Conservation (phyloP, 1,140 invertebrate species). For the Hermatobates lingyangjiaoensis region DNA sequence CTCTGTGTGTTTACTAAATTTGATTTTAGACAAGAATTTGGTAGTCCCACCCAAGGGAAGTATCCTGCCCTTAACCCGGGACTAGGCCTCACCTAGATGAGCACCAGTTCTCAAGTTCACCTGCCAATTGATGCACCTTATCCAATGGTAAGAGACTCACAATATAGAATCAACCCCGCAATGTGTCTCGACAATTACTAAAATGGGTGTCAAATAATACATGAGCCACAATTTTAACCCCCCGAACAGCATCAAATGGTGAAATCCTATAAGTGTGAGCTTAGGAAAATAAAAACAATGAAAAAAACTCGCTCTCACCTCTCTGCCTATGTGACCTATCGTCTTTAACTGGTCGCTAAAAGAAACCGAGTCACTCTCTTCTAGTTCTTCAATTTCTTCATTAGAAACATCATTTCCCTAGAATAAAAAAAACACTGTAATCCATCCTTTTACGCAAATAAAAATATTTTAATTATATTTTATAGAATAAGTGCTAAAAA, state of each 20-base stretch:
- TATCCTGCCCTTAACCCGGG: no score
- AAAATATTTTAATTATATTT: not conserved
- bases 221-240: no score
- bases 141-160: no score
- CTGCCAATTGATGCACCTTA: no score
- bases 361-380: conserved; percentile 44
- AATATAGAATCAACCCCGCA: no score
- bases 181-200: no score
- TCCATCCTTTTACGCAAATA: not conserved
- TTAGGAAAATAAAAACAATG: not conserved
- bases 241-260: conserved; percentile 4
- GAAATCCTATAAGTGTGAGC: not conserved
- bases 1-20: no score
- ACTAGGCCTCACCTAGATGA: no score
- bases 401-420: conserved; percentile 8
- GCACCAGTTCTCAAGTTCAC: no score
- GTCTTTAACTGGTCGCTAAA: conserved; percentile 47
- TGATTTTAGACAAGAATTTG: no score
- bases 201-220: no score
- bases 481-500: not conserved
- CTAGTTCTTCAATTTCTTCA: conserved; percentile 29
- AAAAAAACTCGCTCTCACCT: conserved; percentile 19
- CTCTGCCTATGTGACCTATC: conserved; percentile 35
- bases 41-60: no score
- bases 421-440: not conserved